Conservation (phyloP, 2,797 vertebrate species). For the Parauchenoglanis punctatus region DNA sequence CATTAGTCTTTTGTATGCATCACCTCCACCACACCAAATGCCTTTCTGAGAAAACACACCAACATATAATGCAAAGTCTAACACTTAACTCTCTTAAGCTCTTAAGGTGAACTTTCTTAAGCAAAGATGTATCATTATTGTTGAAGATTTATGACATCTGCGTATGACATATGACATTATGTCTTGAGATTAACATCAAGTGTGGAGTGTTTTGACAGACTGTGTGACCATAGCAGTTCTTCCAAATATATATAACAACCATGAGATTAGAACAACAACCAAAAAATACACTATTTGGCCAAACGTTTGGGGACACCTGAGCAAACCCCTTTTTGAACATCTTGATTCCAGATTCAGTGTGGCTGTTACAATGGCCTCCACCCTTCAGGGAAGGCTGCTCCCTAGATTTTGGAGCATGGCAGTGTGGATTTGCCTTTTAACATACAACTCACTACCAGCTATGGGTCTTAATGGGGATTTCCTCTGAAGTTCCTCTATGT, state of each 20-base stretch:
- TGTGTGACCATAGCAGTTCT: no score
- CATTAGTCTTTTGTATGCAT: slow-evolving; percentile 48
- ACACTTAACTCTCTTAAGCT: not conserved
- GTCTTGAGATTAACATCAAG: not conserved
- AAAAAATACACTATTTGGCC: not conserved
- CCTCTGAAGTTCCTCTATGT: slow-evolving; percentile 40
- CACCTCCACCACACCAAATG: slow-evolving; percentile 33
- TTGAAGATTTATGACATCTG: not conserved
- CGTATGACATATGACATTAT: not conserved
- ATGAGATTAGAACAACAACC: not conserved
- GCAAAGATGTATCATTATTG: not conserved
- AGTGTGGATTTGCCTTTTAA: not conserved
- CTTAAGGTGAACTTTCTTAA: not conserved
- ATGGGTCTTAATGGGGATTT: slow-evolving; percentile 47
- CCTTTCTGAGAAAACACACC: slow-evolving; percentile 22
- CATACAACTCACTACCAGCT: not conserved
- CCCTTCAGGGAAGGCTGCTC: not conserved
- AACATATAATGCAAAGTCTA: not conserved
- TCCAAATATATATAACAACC: not conserved
- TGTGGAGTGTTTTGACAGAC: not conserved
- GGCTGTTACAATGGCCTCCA: not conserved
- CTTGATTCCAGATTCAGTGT: not conserved
- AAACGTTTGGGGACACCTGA: not conserved
- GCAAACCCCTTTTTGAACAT: not conserved
- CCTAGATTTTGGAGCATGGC: not conserved